phyloP scores from a whole-genome alignment of 2,888 invertebrate species.

The Halictus ligatus region DNA sequence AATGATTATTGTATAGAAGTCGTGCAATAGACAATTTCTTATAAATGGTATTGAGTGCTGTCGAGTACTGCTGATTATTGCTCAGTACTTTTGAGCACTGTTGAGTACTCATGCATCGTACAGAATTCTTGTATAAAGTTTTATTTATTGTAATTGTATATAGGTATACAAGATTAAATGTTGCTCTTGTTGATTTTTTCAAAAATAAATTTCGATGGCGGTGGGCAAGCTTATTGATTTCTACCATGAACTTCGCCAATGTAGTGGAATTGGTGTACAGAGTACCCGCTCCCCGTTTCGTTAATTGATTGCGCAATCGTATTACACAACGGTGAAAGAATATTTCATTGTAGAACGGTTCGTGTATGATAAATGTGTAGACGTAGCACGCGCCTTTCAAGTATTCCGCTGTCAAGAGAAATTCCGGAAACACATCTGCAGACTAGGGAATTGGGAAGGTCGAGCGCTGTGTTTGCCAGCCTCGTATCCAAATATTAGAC shows the following conservation, averaged over 20 bases:
- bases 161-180: neutral
- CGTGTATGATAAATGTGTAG: neutral
- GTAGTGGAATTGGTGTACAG: neutral
- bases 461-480: constrained; percentile 41
- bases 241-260: neutral
- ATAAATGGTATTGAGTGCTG: no score
- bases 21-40: no score
- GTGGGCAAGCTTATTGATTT: neutral
- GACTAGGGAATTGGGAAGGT: constrained; percentile 38
- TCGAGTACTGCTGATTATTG: no score
- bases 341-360: neutral
- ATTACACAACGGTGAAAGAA: constrained; percentile 2
- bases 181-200: neutral
- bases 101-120: neutral
- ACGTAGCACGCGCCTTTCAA: neutral
- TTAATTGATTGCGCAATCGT: neutral
- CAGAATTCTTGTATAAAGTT: no score
- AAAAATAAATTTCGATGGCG: neutral
- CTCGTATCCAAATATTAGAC: constrained; percentile 57
- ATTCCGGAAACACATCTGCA: constrained; percentile 7
- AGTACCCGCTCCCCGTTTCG: neutral
- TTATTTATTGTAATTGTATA: neutral
- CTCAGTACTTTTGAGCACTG: neutral
- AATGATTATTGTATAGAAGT: no score
- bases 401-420: neutral